phyloP scores from a whole-genome alignment of 2,113 vertebrate genomes.

The Neotragus moschatus region DNA sequence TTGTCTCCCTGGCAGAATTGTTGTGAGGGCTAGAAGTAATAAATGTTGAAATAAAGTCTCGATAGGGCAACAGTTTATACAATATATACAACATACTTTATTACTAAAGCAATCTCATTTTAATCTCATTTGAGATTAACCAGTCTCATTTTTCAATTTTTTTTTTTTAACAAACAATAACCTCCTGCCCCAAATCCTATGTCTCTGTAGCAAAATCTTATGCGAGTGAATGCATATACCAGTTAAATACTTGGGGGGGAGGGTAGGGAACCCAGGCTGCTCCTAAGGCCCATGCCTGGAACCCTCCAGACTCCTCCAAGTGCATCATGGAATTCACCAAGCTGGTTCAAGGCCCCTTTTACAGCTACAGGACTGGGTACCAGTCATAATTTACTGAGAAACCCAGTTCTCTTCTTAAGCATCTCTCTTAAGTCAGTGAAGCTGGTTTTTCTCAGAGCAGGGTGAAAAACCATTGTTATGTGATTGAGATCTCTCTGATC shows the following conservation, averaged over 20 bases:
- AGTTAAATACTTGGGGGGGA: not conserved
- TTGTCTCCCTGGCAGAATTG: not conserved
- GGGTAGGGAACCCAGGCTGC: not conserved
- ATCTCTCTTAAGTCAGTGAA: not conserved
- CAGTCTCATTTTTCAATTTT: not conserved
- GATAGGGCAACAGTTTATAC: not conserved
- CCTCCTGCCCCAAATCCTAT: not conserved
- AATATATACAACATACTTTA: not conserved
- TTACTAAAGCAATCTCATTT: not conserved
- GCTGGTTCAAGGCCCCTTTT: rapidly evolving
- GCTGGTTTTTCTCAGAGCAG: not conserved
- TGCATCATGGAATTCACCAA: rapidly evolving
- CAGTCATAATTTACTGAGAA: not conserved
- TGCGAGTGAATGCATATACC: not conserved
- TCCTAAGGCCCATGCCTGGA: no score
- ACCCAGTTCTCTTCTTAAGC: not conserved
- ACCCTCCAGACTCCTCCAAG: not conserved
- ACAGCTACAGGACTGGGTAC: no score
- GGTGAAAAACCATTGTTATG: not conserved
- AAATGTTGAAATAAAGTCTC: not conserved
- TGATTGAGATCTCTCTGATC: not conserved
- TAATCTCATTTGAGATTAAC: not conserved
- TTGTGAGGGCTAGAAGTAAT: not conserved
- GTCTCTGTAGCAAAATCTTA: not conserved
- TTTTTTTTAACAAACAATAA: not conserved